phyloP scores from a whole-genome alignment of 2,113 vertebrate species.

The Gallinago jamesoni region DNA sequence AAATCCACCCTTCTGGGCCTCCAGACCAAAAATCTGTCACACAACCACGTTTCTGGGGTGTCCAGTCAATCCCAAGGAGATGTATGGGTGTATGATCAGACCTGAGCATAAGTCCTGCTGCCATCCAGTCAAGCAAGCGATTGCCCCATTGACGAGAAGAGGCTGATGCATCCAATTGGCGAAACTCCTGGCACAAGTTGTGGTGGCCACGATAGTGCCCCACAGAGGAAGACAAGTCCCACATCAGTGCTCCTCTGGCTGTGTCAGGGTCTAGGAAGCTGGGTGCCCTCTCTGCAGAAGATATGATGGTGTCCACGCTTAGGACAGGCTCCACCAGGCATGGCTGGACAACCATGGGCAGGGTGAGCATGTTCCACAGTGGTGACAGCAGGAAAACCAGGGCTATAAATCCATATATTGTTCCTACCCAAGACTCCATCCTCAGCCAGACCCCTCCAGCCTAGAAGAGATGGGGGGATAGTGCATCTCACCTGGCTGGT shows the following conservation, averaged over 20 bases:
- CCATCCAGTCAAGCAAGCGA: accelerated
- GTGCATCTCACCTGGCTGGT: background rate
- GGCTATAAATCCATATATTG: background rate
- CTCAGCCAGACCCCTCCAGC: background rate
- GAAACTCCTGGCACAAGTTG: background rate
- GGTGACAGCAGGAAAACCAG: background rate
- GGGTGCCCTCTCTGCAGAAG: background rate
- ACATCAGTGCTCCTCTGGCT: background rate
- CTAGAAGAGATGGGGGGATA: background rate
- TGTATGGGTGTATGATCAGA: background rate
- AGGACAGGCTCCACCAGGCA: background rate
- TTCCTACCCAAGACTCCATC: background rate
- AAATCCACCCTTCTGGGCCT: background rate
- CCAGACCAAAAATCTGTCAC: background rate
- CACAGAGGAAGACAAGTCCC: background rate
- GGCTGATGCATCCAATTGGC: background rate
- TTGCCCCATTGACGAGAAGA: background rate
- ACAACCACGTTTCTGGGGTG: background rate
- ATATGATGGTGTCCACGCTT: background rate
- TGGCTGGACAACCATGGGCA: accelerated
- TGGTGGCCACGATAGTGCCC: background rate
- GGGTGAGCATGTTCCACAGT: accelerated
- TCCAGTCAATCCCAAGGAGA: background rate
- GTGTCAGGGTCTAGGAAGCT: background rate
- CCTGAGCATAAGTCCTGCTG: background rate